Evolutionary conservation across 2,113 vertebrate genomes (phyloP).

Genomic region (Centropristis striata): DNA sequence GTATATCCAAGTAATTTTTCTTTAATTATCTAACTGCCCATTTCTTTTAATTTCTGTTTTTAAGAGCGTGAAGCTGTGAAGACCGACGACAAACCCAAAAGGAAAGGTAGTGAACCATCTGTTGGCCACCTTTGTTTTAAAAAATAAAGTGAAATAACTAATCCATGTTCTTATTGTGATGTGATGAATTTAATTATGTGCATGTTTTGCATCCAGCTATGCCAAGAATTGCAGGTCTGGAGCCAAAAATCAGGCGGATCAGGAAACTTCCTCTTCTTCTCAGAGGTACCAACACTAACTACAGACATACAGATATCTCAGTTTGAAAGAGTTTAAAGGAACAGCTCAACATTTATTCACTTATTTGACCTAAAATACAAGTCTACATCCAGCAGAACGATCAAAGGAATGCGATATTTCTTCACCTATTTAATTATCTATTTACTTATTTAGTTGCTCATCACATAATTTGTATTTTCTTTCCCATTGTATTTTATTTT

Average conservation of each 20-base stretch:
- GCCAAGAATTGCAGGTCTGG: conserved; percentile 55
- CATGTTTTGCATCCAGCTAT: conserved; percentile 50
- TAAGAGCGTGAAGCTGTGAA: conserved; percentile 53
- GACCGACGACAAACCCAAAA: conserved; percentile 40
- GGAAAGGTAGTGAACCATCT: conserved; percentile 43
- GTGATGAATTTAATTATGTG: background rate
- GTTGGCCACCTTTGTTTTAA: background rate
- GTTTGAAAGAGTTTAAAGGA: background rate
- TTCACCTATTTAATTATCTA: no score
- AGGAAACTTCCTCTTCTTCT: conserved; percentile 35
- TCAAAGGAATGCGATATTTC: no score
- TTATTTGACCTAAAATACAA: no score
- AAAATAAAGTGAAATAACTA: background rate
- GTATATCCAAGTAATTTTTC: no score
- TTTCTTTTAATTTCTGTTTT: background rate
- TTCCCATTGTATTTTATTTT: no score
- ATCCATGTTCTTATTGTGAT: background rate
- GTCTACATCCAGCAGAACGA: background rate
- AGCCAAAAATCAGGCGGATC: conserved; percentile 31
- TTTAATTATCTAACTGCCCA: background rate
- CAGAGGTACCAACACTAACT: conserved; percentile 51
- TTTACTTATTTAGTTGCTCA: no score
- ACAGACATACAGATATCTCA: background rate
- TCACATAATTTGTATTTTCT: no score
- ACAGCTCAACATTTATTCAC: background rate